Evolutionary conservation across 23 tunicate species (phyloP).

Genomic region (Corella eumyota): DNA sequence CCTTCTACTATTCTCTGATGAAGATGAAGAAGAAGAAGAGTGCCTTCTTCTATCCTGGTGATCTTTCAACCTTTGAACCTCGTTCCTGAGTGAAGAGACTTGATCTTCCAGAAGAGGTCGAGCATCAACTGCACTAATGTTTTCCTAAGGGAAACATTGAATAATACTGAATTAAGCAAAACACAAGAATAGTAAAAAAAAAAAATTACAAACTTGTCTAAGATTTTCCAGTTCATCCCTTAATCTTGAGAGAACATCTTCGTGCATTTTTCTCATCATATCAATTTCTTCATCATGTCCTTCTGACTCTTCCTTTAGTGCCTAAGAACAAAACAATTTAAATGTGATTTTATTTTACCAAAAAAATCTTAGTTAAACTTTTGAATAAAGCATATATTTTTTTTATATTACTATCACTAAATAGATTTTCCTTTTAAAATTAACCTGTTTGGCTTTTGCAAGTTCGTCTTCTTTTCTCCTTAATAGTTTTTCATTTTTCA

Average conservation of each 20-base stretch:
- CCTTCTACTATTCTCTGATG: conserved; percentile 1
- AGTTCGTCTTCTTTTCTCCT: conserved; percentile 33
- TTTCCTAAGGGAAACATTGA: conserved; percentile 24
- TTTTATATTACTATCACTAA: too few species aligned
- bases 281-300: conserved; percentile 43
- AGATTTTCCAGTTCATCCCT: conserved; percentile 26
- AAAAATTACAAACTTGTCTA: conserved; percentile 25
- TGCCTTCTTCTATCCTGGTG: not conserved
- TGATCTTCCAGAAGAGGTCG: conserved; percentile 39
- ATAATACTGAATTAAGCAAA: not conserved
- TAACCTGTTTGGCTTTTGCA: conserved; percentile 10
- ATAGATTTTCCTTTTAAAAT: too few species aligned
- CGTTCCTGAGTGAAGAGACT: conserved; percentile 12
- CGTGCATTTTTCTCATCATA: conserved; percentile 57
- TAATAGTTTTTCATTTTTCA: conserved; percentile 11
- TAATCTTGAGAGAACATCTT: conserved; percentile 32
- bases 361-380: too few species aligned
- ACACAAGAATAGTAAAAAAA: not conserved
- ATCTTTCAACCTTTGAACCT: conserved; percentile 19
- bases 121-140: conserved; percentile 36
- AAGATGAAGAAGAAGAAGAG: conserved; percentile 13
- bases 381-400: too few species aligned
- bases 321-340: conserved; percentile 11
- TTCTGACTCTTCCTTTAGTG: conserved; percentile 27
- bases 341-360: too few species aligned